Evolutionary conservation across 2,888 invertebrate genomes (phyloP).

Genomic region (Eupithecia inturbata): DNA sequence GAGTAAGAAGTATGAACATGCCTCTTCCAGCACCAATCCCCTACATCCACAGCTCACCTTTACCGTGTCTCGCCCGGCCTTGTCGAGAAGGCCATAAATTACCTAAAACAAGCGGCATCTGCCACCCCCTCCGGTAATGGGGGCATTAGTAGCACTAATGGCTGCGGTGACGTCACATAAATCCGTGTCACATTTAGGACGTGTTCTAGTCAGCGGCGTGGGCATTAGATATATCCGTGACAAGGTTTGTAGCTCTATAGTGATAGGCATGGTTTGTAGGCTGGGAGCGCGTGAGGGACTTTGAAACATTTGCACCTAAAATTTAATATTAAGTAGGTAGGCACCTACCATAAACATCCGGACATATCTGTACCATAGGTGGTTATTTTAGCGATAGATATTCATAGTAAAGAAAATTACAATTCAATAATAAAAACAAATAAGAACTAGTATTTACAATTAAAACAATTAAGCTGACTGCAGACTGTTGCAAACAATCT

Average conservation of each 20-base stretch:
- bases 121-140: slow-evolving; percentile 77
- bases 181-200: slow-evolving; percentile 79
- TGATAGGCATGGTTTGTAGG: not conserved
- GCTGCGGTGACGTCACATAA: slow-evolving; percentile 81
- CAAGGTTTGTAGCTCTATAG: slow-evolving; percentile 6
- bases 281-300: not conserved
- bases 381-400: no score
- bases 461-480: no score
- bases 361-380: no score
- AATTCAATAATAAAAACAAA: no score
- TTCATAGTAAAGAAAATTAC: no score
- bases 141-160: slow-evolving; percentile 82
- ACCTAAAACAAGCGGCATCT: slow-evolving; percentile 84
- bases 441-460: no score
- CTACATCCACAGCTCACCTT: slow-evolving; percentile 58
- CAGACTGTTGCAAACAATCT: no score
- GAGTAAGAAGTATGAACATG: not conserved
- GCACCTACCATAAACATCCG: not conserved
- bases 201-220: slow-evolving; percentile 44
- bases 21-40: slow-evolving; percentile 52
- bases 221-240: slow-evolving; percentile 21
- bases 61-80: slow-evolving; percentile 56
- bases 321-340: not conserved
- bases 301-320: not conserved
- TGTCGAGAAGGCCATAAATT: slow-evolving; percentile 78